These are phyloP conservation scores for Stichodactyla helianthus DNA, from an alignment of 64 coral and sea anemone species.

Conservation along the genomic window DNA sequence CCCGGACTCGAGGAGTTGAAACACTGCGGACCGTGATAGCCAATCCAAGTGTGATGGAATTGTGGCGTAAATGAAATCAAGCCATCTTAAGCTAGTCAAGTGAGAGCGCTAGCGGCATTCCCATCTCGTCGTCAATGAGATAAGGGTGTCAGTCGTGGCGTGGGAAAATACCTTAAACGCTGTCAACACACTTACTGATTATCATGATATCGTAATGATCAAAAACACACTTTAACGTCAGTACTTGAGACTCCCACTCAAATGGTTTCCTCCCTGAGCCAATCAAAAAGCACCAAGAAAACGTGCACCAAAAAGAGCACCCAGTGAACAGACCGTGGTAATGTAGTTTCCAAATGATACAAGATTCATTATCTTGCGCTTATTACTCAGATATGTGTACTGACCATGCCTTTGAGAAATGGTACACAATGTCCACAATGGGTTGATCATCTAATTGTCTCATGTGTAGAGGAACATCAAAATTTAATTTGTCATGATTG, in stretches of 20 bases:
- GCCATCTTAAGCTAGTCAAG: slow-evolving; percentile 9
- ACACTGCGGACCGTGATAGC: slow-evolving; percentile 1
- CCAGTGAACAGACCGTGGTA: no score
- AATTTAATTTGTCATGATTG: no score
- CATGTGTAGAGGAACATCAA: no score
- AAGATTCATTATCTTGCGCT: no score
- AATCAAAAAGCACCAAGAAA: neutral
- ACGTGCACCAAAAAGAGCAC: no score
- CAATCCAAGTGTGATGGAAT: neutral
- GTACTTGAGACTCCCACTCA: neutral
- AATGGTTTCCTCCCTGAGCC: neutral
- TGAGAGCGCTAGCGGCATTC: neutral
- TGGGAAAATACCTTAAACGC: slow-evolving; percentile 11
- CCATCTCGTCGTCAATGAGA: slow-evolving; percentile 7
- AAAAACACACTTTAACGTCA: neutral
- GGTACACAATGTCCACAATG: no score
- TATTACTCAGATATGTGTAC: no score
- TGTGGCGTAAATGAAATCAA: slow-evolving; percentile 8
- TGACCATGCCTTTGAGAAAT: no score
- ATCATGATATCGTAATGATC: slow-evolving; percentile 15
- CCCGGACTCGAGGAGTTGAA: neutral
- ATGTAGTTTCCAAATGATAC: no score
- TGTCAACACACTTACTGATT: slow-evolving; percentile 19
- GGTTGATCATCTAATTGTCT: no score
- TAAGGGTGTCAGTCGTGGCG: slow-evolving; percentile 3